Conservation (phyloP, 2,888 invertebrate species). For the Synanthedon formicaeformis region DNA sequence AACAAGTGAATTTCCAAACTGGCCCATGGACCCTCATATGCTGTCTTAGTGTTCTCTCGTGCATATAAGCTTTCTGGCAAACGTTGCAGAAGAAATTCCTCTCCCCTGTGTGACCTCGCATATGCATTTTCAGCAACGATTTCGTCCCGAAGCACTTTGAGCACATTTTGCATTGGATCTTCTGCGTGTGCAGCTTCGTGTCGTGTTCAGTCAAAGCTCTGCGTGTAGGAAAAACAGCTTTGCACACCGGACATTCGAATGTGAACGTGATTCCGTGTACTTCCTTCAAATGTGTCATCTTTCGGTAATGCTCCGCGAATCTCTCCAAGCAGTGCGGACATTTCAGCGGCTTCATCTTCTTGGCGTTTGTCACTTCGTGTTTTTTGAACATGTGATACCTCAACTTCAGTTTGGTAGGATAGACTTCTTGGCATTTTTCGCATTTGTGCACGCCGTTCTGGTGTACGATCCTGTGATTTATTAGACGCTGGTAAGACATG, state of each 20-base stretch:
- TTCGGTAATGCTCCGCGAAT: constrained; percentile 54
- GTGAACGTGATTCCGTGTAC: constrained; percentile 50
- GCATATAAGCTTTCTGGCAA: constrained; percentile 58
- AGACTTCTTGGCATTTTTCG: constrained; percentile 46
- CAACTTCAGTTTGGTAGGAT: constrained; percentile 48
- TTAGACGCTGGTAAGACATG: constrained; percentile 52
- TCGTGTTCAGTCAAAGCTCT: constrained; percentile 55
- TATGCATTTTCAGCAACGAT: constrained; percentile 50
- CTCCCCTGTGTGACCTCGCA: constrained; percentile 50
- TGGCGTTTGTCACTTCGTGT: constrained; percentile 44
- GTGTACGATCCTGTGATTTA: constrained; percentile 52
- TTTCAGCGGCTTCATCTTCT: constrained; percentile 49
- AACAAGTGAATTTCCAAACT: constrained; percentile 41
- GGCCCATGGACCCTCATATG: constrained; percentile 56
- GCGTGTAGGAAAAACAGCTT: constrained; percentile 40
- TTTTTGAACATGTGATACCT: constrained; percentile 51
- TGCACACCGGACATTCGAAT: constrained; percentile 49
- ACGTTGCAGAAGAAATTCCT: constrained; percentile 48
- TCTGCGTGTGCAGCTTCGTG: constrained; percentile 50
- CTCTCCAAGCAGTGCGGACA: constrained; percentile 58
- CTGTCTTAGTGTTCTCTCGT: constrained; percentile 46
- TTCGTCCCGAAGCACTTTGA: constrained; percentile 54
- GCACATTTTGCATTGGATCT: constrained; percentile 51
- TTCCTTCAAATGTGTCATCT: constrained; percentile 56
- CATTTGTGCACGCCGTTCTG: constrained; percentile 52